Base-by-base conservation (phyloP, 2,888 invertebrate species). In the Polymixis lichenea region DNA sequence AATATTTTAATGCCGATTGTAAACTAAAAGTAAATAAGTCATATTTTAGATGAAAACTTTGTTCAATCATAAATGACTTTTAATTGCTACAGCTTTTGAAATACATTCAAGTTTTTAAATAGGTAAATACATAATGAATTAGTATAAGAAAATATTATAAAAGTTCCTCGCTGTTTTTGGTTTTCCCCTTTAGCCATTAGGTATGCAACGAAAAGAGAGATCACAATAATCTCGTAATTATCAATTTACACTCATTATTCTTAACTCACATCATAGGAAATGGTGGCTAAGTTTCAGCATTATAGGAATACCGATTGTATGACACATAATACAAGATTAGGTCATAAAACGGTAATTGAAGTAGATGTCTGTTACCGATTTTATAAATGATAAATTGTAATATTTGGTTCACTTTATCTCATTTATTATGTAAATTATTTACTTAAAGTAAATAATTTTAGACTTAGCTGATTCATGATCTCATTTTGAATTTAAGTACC, bases 261-360 rank as follows among this genome's bases (percentile, higher is more conserved):
- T n/a, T n/a, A n/a, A n/a, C n/a, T n/a, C n/a, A n/a, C n/a, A n/a
- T n/a, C n/a, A n/a, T n/a, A n/a, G n/a, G n/a, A n/a, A n/a, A n/a
- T n/a, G n/a, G n/a, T n/a, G n/a, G n/a, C n/a, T n/a, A n/a, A n/a
- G n/a, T n/a, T n/a, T n/a, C n/a, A n/a, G n/a, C n/a, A n/a, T n/a
- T n/a, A n/a, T n/a, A n/a, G n/a, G n/a, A n/a, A n/a, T n/a, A n/a
- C n/a, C n/a, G n/a, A n/a, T n/a, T n/a, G n/a, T 43, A 22, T 28
- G 46, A 13, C 22, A 56, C 17, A 17, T 60, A 38, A 38, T 38
- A 43, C 3, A 51, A 77, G 56, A 58, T 78, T n/a, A 64, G 9
- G 2, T 64, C 43, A 25, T 61, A 25, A 62, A 67, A 51, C 38
- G 9, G 15, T 64, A 43, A 43, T 55, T 58, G 2, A 13, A 46